These are phyloP conservation scores for Scrobipalpa atriplicella DNA, from an alignment of 2,888 invertebrate genomes.

Conservation along the genomic window DNA sequence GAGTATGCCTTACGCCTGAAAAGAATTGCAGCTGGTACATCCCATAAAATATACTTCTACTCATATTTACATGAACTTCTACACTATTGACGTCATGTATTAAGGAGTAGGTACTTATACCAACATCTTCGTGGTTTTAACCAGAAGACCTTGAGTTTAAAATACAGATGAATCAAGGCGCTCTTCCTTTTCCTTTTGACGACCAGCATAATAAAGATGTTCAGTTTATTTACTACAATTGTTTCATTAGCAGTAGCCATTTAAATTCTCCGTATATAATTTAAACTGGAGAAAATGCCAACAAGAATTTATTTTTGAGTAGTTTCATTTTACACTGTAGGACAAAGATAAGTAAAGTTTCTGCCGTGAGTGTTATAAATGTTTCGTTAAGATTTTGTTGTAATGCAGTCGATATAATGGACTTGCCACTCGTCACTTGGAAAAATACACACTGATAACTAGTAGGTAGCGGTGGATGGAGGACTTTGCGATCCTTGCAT, in stretches of 20 bases:
- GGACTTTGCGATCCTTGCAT: too few relatives aligned
- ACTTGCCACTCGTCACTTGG: too few relatives aligned
- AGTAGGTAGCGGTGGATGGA: too few relatives aligned
- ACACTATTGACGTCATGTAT: too few relatives aligned
- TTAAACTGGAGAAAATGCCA: neutral
- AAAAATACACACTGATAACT: too few relatives aligned
- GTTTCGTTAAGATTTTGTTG: too few relatives aligned
- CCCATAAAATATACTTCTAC: too few relatives aligned
- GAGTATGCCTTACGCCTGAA: too few relatives aligned
- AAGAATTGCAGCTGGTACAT: too few relatives aligned
- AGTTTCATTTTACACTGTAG: neutral
- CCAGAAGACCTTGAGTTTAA: constrained; percentile 40
- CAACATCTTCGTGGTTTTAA: neutral
- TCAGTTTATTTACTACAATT: constrained; percentile 17
- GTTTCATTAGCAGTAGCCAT: constrained; percentile 1
- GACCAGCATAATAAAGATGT: constrained; percentile 6
- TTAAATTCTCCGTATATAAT: neutral
- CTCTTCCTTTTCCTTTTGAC: constrained; percentile 12
- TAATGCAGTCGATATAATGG: too few relatives aligned
- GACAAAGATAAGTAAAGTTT: neutral
- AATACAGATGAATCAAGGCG: constrained; percentile 10
- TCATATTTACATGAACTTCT: too few relatives aligned
- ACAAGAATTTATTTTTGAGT: neutral
- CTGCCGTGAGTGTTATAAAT: too few relatives aligned
- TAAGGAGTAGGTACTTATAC: neutral